phyloP scores from a whole-genome alignment of 1,140 invertebrate genomes.

The Dryas iulia region DNA sequence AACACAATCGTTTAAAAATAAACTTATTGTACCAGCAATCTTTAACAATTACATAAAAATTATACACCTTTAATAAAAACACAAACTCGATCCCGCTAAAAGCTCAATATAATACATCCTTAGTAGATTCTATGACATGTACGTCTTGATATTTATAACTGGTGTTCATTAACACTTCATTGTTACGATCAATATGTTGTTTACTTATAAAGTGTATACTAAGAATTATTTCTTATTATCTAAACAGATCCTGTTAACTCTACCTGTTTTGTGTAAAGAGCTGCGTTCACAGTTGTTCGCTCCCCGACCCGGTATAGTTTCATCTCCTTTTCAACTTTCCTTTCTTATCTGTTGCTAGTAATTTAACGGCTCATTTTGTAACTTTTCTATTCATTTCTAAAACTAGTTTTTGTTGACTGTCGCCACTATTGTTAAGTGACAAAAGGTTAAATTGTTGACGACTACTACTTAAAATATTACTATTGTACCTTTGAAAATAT shows the following conservation, averaged over 20 bases:
- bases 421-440: conserved; percentile 34
- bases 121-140: neutral
- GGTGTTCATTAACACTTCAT: conserved; percentile 14
- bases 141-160: neutral
- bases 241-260: conserved; percentile 15
- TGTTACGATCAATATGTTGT: conserved; percentile 13
- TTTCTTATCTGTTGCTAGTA: conserved; percentile 45
- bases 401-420: conserved; percentile 32
- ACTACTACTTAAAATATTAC: conserved; percentile 32
- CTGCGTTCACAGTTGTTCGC: conserved; percentile 39
- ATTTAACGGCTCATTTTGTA: conserved; percentile 41
- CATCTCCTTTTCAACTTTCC: conserved; percentile 39
- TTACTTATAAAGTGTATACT: conserved; percentile 1
- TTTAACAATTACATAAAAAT: no score
- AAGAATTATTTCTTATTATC: conserved; percentile 20
- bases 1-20: no score
- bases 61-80: no score
- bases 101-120: neutral
- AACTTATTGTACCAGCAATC: no score
- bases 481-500: conserved; percentile 10
- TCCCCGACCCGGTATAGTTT: conserved; percentile 38
- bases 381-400: conserved; percentile 38
- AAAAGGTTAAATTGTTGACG: conserved; percentile 33
- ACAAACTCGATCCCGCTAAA: neutral
- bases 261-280: conserved; percentile 48